Evolutionary conservation across 2,797 vertebrate species (phyloP), one percentile per base, ranked within the genome.

Genomic region (Epinephelus coioides): DNA sequence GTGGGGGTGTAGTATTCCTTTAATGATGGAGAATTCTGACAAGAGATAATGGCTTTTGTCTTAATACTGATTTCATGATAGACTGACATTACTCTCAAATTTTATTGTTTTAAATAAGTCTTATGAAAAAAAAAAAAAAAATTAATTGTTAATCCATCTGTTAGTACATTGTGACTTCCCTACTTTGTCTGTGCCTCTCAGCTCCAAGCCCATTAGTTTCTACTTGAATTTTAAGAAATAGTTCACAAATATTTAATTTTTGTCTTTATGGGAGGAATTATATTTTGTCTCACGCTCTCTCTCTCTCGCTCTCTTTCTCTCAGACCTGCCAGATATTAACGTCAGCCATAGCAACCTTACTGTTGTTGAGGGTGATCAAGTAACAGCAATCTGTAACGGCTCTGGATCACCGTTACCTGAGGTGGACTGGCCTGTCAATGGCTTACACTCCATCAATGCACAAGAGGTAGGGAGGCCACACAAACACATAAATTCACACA

Each of bases 291-390:
- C 14, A n/a, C 38, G 1, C 53, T 61, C 44, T 55, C 6, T 73
- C 10, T 73, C 10, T 30, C 50, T 61, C 19, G 6, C 9, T 56
- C 38, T 56, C 43, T 65, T 30, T 63, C 11, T 67, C 2, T 49
- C 88, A 99, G 98, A 99, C 87, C 89, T 98, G 4, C 98, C 98
- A 0, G 97, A 97, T 77, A 98, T 99, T 94, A 98, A 96, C 0
- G 96, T 99, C 66, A 98, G 97, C 89, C 97, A 98, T 0, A 96
- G 95, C 83, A 98, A 97, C 91, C 89, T 99, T 83, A 98, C 97
- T 0, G 97, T 99, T 10, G 84, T 95, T 0, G 98, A 99, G 85
- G 98, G 98, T 0, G 97, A 97, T 86, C 96, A 91, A 0, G 95
- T 98, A 0, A 97, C 97, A 2, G 95, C 97, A 34, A 97, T 96